Base-by-base conservation (phyloP, 2,113 vertebrate species). In the Anolis carolinensis region DNA sequence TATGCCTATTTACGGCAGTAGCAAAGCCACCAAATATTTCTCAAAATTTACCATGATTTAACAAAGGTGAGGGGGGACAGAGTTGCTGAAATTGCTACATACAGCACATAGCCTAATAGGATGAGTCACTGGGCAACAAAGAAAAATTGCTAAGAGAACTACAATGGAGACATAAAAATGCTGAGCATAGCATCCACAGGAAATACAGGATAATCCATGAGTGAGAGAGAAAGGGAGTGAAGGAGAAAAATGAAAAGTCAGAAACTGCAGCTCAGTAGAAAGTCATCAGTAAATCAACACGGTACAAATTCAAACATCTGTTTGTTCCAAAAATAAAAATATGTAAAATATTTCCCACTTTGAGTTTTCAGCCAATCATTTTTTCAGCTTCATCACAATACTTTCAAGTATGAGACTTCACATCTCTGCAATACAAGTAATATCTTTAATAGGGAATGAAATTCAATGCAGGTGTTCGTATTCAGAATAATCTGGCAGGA, bases 161-260 rank as follows among this genome's bases (percentile, higher is more conserved):
- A n/a, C 55, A 78, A 14, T 48, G 25, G 36, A 84, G 77, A 85
- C 63, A 76, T 62, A 67, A 85, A 59, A 85, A 80, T 63, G 79
- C 74, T 73, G 74, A 92, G 30, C 55, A 67, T 20, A 78, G 71
- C 44, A 91, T 65, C 36, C 63, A 63, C 55, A 80, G 70, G 63
- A 68, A 90, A 86, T 23, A 50, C 36, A 25, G 34, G 30, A 70
- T 86, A 87, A 79, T 67, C 23, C 9, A 68, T 50, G 72, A 34
- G 27, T 13, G 21, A 81, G 11, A 74, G 2, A 84, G 65, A 32
- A 16, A 18, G 13, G 14, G 7, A 36, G 34, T 16, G 55, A 59
- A 44, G 39, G 55, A 59, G 55, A 59, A 4, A 59, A 59, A 59
- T 59, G 55, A 59, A 59, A 59, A 36, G 55, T 32, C 63, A 34